Base-by-base conservation (phyloP, 2,888 invertebrate species). In the Capitulum mitella region DNA sequence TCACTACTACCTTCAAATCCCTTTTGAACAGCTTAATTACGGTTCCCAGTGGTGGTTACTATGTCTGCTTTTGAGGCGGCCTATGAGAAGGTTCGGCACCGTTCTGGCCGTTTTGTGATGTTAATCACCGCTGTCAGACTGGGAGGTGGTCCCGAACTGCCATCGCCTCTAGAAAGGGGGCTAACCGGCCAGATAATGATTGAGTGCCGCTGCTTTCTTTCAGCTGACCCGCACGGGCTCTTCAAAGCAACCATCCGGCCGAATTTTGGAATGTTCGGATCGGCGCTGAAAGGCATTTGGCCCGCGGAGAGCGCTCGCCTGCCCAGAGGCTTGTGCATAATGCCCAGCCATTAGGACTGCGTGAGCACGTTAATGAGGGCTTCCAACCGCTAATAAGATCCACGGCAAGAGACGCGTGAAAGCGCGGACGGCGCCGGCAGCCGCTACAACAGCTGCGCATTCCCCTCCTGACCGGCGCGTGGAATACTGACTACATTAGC, bases 101-200 rank as follows among this genome's bases (percentile, higher is more conserved):
- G 32, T 64, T 16, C 64, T 26, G 64, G 64, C 29, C 34, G 64
- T 64, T 64, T 64, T 64, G 64, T 64, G 64, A 64, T 64, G 64
- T 64, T 64, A 64, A 64, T 64, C 64, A 64, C 19, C 34, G 32
- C 64, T 64, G 34, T 64, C 51, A 16, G 34, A 32, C 34, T 5
- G 64, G 0, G 19, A 10, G 64, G 34, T 64, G 34, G 64, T 64
- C 64, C 34, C 64, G 6, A 19, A 3, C 64, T 29, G n/a, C n/a
- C 29, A 8, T 10, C 0, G 32, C 34, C 34, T 19, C 64, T 19
- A 19, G 64, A 3, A 16, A 14, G 32, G 16, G 19, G 10, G 34
- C 34, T 10, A 16, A 19, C 64, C 34, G 19, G 14, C 64, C 64
- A 34, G 34, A 64, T 64, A 64, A 64, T 64, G 64, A 64, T 64